phyloP scores from a whole-genome alignment of 1,140 invertebrate genomes.

The Arion vulgaris region DNA sequence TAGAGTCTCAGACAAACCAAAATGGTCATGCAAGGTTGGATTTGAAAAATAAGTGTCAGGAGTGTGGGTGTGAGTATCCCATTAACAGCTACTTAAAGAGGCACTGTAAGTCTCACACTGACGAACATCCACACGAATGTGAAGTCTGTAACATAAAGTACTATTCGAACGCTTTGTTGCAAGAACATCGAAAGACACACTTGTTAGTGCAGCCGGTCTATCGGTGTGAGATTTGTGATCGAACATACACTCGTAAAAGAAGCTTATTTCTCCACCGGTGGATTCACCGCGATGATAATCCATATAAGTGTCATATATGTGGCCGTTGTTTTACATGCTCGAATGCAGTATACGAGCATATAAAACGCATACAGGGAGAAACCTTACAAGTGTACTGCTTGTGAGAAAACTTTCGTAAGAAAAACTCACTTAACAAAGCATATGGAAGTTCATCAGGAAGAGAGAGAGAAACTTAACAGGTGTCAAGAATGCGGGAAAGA shows the following conservation, averaged over 20 bases:
- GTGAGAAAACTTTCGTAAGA: constrained; percentile 26
- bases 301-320: constrained; percentile 22
- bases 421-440: not conserved
- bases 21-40: too few species aligned
- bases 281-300: constrained; percentile 28
- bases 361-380: constrained; percentile 32
- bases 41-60: too few species aligned
- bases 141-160: constrained; percentile 29
- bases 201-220: constrained; percentile 14
- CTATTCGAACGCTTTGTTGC: not conserved
- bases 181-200: constrained; percentile 16
- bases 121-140: constrained; percentile 1
- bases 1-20: too few species aligned
- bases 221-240: constrained; percentile 33
- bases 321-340: not conserved
- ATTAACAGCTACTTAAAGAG: too few species aligned
- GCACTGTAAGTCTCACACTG: too few species aligned
- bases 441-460: not conserved
- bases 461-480: not conserved
- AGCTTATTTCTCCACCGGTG: constrained; percentile 17
- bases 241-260: constrained; percentile 18
- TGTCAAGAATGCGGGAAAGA: not conserved
- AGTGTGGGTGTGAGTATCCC: too few species aligned
- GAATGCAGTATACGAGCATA: constrained; percentile 24
- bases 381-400: constrained; percentile 17